A percentile compares a stretch with the other conserved stretches of the same genome.
These are phyloP conservation scores for Sebastes trivittatus DNA, from an alignment of 2,797 vertebrate genomes.

Conservation along the genomic window DNA sequence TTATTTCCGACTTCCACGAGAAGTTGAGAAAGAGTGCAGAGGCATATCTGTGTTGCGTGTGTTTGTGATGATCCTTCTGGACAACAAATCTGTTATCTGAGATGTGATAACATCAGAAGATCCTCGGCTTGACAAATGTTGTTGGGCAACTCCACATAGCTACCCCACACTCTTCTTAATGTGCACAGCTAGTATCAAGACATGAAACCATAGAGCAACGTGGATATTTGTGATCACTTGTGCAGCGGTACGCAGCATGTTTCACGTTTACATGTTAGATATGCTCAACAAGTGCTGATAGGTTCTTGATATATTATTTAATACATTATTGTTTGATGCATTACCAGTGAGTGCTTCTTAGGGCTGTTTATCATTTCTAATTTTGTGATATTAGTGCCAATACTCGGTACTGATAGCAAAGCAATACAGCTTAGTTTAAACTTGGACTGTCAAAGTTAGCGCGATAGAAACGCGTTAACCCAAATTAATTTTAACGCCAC, in stretches of 20 bases:
- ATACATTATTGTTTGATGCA: neutral
- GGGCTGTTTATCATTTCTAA: neutral
- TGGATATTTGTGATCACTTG: neutral
- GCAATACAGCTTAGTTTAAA: neutral
- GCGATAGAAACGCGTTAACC: too few species aligned
- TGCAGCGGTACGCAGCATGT: neutral
- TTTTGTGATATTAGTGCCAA: neutral
- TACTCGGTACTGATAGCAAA: neutral
- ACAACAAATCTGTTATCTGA: constrained; percentile 68
- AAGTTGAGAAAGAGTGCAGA: constrained; percentile 20
- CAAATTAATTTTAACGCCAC: too few species aligned
- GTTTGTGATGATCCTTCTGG: constrained; percentile 59
- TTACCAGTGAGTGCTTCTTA: neutral
- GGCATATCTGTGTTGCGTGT: constrained; percentile 58
- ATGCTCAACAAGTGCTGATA: neutral
- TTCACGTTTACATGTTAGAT: neutral
- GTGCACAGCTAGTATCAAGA: neutral
- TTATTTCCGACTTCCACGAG: constrained; percentile 31
- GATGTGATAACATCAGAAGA: constrained; percentile 68
- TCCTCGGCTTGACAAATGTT: constrained; percentile 58
- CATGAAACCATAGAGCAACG: neutral
- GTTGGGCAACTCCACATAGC: constrained; percentile 35
- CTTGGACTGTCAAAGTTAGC: too few species aligned
- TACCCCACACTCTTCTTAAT: constrained; percentile 1
- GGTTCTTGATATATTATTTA: neutral